Percentiles rank a stretch among this genome's conserved stretches.
phyloP scores from a whole-genome alignment of 2,113 vertebrate species.

The Vanacampus margaritifer region DNA sequence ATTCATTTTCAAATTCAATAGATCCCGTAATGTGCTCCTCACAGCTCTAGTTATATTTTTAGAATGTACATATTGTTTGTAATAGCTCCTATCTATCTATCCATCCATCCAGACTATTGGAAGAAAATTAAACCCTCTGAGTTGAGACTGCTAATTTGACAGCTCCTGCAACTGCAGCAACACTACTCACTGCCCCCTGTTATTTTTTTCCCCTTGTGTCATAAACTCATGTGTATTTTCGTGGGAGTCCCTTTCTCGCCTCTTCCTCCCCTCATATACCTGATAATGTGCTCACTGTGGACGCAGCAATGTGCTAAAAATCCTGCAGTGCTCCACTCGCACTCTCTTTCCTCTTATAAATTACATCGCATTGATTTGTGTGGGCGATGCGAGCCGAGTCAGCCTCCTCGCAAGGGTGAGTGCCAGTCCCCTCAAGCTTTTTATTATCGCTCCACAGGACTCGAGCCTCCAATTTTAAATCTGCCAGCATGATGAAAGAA shows the following conservation, averaged over 20 bases:
- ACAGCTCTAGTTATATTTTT: too few relatives aligned
- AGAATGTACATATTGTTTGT: too few relatives aligned
- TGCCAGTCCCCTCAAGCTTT: slow-evolving; percentile 50
- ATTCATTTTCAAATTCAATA: too few relatives aligned
- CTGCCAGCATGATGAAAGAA: slow-evolving; percentile 74
- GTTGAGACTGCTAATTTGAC: slow-evolving; percentile 65
- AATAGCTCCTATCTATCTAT: too few relatives aligned
- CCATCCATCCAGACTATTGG: slow-evolving; percentile 2
- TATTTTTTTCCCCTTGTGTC: slow-evolving; percentile 3
- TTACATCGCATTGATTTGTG: slow-evolving; percentile 45
- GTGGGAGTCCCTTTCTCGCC: background rate
- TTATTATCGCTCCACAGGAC: slow-evolving; percentile 49
- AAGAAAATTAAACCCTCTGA: slow-evolving; percentile 44
- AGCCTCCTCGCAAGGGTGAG: slow-evolving; percentile 40
- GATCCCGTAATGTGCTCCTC: too few relatives aligned
- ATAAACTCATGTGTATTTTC: background rate
- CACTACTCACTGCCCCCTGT: slow-evolving; percentile 34
- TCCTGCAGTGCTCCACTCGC: slow-evolving; percentile 49
- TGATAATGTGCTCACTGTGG: slow-evolving; percentile 37
- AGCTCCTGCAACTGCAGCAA: slow-evolving; percentile 17
- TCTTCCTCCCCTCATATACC: slow-evolving; percentile 5
- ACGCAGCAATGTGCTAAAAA: slow-evolving; percentile 36
- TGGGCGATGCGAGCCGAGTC: slow-evolving; percentile 24
- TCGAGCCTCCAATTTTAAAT: slow-evolving; percentile 23
- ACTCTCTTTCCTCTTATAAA: slow-evolving; percentile 32